Percentiles rank a stretch among this genome's conserved stretches.
phyloP scores from a whole-genome alignment of 2,888 invertebrate genomes.

The Gnatocerus cornutus region DNA sequence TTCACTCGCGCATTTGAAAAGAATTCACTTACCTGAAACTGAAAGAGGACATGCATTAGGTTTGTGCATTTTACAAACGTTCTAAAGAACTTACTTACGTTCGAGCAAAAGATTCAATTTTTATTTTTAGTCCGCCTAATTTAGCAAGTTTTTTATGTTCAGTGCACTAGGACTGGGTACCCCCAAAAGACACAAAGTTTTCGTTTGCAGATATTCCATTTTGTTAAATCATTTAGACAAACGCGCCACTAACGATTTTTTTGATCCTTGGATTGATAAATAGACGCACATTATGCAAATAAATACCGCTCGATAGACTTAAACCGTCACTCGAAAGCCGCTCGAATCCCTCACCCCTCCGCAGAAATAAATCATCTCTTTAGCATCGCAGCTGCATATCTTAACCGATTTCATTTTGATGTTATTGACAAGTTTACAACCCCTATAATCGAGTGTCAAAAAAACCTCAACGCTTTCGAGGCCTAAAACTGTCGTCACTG shows the following conservation, averaged over 20 bases:
- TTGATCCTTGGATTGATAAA: no score
- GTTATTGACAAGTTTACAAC: constrained; percentile 52
- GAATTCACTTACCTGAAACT: constrained; percentile 47
- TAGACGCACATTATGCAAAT: no score
- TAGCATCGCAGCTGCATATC: constrained; percentile 33
- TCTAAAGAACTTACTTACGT: not conserved
- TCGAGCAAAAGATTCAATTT: not conserved
- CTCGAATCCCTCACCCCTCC: not conserved
- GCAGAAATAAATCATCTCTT: constrained; percentile 41
- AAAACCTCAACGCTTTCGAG: constrained; percentile 44
- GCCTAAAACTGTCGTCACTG: constrained; percentile 30
- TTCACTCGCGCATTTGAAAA: constrained; percentile 1
- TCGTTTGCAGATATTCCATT: no score
- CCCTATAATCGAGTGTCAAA: constrained; percentile 55
- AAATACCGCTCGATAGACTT: no score
- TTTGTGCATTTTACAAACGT: not conserved
- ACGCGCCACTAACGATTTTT: no score
- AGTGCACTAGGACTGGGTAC: no score
- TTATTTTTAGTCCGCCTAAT: not conserved
- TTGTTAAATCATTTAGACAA: no score
- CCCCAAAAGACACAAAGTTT: no score
- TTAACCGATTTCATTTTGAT: constrained; percentile 42
- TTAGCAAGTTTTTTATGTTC: no score
- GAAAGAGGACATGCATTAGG: constrained; percentile 23
- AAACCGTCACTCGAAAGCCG: not conserved